Percentiles rank a stretch among this genome's conserved stretches.
Evolutionary conservation across 2,113 vertebrate species (phyloP).

Genomic region (Cavia aperea): DNA sequence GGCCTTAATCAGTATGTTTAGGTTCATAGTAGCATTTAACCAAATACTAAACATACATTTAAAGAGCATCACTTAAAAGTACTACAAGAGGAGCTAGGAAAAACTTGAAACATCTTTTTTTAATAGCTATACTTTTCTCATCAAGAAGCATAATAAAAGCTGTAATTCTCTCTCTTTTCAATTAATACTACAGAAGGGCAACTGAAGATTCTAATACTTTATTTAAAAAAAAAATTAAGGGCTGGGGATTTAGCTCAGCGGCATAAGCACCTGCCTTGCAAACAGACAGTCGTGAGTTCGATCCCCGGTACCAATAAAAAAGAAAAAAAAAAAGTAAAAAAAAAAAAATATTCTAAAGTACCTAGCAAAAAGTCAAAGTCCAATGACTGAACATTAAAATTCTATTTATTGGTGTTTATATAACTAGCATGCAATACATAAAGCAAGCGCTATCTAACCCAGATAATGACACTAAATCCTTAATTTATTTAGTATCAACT

Average conservation of each 20-base stretch:
- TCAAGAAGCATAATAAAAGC: constrained; percentile 1
- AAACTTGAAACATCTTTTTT: not conserved
- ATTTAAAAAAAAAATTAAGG: not conserved
- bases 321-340: too few species aligned
- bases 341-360: not conserved
- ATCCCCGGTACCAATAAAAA: too few species aligned
- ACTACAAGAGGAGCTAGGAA: not conserved
- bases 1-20: constrained; percentile 61
- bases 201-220: constrained; percentile 8
- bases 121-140: not conserved
- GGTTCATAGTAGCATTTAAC: constrained; percentile 55
- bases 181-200: constrained; percentile 1
- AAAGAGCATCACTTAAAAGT: constrained; percentile 33
- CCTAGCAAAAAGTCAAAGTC: not conserved
- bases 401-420: not conserved
- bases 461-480: not conserved
- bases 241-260: too few species aligned
- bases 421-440: not conserved
- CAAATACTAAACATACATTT: constrained; percentile 54
- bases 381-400: constrained; percentile 6
- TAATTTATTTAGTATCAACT: not conserved
- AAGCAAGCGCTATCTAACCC: not conserved
- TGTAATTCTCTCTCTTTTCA: constrained; percentile 9
- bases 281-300: too few species aligned
- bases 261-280: too few species aligned